Evolutionary conservation across 2,888 invertebrate genomes (phyloP), one percentile per base, ranked within the genome.

Genomic region (Leucophenga montana): DNA sequence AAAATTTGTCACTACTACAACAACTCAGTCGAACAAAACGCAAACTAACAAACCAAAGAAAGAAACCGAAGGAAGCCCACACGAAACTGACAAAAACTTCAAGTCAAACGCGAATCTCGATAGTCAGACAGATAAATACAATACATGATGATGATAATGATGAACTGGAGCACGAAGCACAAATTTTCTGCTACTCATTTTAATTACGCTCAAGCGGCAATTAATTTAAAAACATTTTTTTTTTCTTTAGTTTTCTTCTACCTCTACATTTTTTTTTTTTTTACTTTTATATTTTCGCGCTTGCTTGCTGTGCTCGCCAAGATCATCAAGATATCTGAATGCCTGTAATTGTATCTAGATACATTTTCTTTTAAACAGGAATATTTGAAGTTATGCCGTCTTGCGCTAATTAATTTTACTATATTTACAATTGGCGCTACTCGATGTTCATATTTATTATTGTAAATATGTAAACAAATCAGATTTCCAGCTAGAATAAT

Each of bases 191-290:
- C 33, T 33, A 48, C 46, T 46, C 46, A 75, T 77, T 78, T 79
- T 81, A 81, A 81, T 81, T 83, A 77, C 75, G 74, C 75, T 78
- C 77, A 83, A 83, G 76, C 77, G 78, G 74, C 83, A 80, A 81
- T 83, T 83, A 81, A 81, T 75, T 77, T 78, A 74, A 68, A 70
- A 69, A 46, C 54, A 22, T 70, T 70, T 73, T 71, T 65, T 75
- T 78, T 31, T 65, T 59, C 54, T 53, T n/a, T n/a, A n/a, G n/a
- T 46, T 44, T 68, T 54, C 66, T 53, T 72, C 70, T 46, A 54
- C 66, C 16, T 56, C 33, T 14, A 39, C 54, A 39, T 39, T 27
- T 59, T 57, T 53, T 46, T 44, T 68, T 54, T 66, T 53, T 72
- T 71, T 46, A 54, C 66, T 20, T 56, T 46, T 14, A 39, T 53